A percentile compares a stretch with the other conserved stretches of the same genome.
Evolutionary conservation across 2,888 invertebrate genomes (phyloP).

Genomic region (Lepidocyrtoides sp.): DNA sequence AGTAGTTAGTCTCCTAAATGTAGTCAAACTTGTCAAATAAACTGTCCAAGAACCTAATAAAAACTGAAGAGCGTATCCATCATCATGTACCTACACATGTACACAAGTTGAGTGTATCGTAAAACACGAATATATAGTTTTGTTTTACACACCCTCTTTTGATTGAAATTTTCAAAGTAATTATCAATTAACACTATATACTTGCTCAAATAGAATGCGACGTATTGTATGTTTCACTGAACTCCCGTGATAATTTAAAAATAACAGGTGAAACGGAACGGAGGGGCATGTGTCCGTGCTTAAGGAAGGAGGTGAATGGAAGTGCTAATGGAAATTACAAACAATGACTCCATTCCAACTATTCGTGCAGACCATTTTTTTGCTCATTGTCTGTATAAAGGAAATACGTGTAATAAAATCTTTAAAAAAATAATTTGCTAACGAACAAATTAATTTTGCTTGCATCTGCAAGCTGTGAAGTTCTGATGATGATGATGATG

Average conservation of each 20-base stretch:
- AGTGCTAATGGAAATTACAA: conserved; percentile 53
- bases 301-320: conserved; percentile 7
- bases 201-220: not conserved
- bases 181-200: not conserved
- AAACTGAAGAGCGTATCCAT: no score
- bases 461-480: not conserved
- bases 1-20: no score
- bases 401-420: not conserved
- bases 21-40: no score
- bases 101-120: no score
- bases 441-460: conserved; percentile 23
- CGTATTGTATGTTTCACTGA: no score
- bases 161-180: conserved; percentile 18
- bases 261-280: not conserved
- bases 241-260: not conserved
- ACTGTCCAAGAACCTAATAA: no score
- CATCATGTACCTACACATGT: no score
- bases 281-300: conserved; percentile 34
- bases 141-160: not conserved
- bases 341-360: conserved; percentile 10
- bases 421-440: not conserved
- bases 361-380: not conserved
- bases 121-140: not conserved
- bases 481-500: not conserved
- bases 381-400: not conserved